A percentile compares a stretch with the other conserved stretches of the same genome.
These are phyloP conservation scores for Trissolcus brochymenae DNA, from an alignment of 2,888 invertebrate genomes.

Conservation along the genomic window DNA sequence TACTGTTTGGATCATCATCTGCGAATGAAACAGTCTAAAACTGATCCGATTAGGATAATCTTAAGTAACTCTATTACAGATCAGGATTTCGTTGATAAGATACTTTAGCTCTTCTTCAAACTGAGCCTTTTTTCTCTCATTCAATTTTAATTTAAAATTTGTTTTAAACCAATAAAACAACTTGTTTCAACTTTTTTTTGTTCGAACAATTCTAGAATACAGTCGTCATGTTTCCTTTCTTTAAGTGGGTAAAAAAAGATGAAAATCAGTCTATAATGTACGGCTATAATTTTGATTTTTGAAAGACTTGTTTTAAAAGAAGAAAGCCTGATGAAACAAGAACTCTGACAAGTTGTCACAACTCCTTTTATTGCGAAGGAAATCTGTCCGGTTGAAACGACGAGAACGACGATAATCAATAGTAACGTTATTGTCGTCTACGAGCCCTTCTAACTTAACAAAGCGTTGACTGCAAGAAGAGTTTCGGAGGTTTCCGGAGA, in stretches of 20 bases:
- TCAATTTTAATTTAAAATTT: too few relatives aligned
- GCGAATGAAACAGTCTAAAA: constrained; percentile 21
- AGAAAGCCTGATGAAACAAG: too few relatives aligned
- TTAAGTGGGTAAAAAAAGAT: too few relatives aligned
- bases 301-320: neutral
- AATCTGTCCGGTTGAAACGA: constrained; percentile 4
- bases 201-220: neutral
- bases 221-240: neutral
- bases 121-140: neutral
- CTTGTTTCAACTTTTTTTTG: neutral
- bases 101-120: neutral
- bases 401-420: constrained; percentile 13
- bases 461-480: constrained; percentile 41
- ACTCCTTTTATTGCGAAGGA: constrained; percentile 3
- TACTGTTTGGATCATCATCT: constrained; percentile 32
- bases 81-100: constrained; percentile 12
- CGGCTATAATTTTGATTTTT: neutral
- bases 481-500: constrained; percentile 61
- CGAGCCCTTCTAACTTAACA: constrained; percentile 22
- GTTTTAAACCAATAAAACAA: too few relatives aligned
- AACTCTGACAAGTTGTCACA: constrained; percentile 1
- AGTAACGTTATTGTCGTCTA: constrained; percentile 28
- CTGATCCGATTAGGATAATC: constrained; percentile 44
- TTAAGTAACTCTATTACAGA: constrained; percentile 38
- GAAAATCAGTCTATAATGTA: neutral